phyloP scores from a whole-genome alignment of 2,888 invertebrate genomes.

The Cremastobaeus sp. region DNA sequence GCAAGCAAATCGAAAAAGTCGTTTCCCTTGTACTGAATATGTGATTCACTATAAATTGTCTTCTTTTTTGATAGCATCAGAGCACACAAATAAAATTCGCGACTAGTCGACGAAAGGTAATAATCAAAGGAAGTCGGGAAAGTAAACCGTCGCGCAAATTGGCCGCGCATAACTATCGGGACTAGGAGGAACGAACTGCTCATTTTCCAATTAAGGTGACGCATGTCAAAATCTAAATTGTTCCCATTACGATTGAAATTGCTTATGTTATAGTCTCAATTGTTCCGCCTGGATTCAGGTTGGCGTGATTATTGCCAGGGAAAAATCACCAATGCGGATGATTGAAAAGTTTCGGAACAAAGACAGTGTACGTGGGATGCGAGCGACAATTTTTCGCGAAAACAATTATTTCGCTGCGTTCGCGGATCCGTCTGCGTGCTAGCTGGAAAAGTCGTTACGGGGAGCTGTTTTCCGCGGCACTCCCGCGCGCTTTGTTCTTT shows the following conservation, averaged over 20 bases:
- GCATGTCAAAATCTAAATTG: conserved; percentile 53
- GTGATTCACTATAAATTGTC: background rate
- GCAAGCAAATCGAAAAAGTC: too few relatives aligned
- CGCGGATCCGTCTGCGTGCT: conserved; percentile 19
- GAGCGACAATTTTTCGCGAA: conserved; percentile 7
- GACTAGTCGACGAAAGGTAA: conserved; percentile 29
- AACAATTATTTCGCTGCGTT: conserved; percentile 29
- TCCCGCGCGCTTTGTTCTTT: conserved; percentile 41
- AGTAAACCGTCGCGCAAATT: conserved; percentile 48
- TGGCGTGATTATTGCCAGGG: conserved; percentile 8
- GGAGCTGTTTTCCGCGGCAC: conserved; percentile 28
- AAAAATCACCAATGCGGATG: conserved; percentile 23
- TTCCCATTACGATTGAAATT: conserved; percentile 51
- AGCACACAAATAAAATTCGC: too few relatives aligned
- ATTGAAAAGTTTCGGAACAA: conserved; percentile 46
- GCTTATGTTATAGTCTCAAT: conserved; percentile 45
- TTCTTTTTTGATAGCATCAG: too few relatives aligned
- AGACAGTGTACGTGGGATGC: background rate
- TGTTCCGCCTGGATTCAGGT: conserved; percentile 32
- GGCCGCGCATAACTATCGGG: conserved; percentile 44
- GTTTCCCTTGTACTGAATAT: too few relatives aligned
- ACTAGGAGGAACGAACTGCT: conserved; percentile 42
- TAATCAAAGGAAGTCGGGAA: conserved; percentile 48
- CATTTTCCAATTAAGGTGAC: conserved; percentile 60
- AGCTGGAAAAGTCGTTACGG: conserved; percentile 42